Conservation (phyloP, 2,888 invertebrate species). For the Bembecia ichneumoniformis region DNA sequence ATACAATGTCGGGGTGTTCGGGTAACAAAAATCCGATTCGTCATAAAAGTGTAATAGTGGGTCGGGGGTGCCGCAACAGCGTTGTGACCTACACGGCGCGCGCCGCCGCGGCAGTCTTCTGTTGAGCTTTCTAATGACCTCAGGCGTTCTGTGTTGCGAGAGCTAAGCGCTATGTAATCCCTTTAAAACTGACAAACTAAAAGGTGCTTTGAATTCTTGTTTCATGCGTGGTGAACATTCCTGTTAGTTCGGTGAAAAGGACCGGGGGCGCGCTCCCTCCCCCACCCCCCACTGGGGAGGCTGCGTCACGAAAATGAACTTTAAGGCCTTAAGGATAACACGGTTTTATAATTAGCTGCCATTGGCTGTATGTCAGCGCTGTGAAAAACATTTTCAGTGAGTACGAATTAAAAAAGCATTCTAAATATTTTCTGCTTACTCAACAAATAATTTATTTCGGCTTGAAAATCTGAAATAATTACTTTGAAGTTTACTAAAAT, state of each 20-base stretch:
- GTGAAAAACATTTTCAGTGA: slow-evolving; percentile 3
- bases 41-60: slow-evolving; percentile 71
- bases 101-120: slow-evolving; percentile 67
- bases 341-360: slow-evolving; percentile 49
- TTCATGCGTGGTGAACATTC: slow-evolving; percentile 40
- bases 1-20: slow-evolving; percentile 39
- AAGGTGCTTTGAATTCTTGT: slow-evolving; percentile 41
- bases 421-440: too few species aligned
- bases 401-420: slow-evolving; percentile 3
- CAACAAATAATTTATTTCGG: too few species aligned
- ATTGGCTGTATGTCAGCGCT: slow-evolving; percentile 24
- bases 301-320: slow-evolving; percentile 51
- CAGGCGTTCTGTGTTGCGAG: slow-evolving; percentile 60
- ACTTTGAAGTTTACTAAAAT: too few species aligned
- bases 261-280: slow-evolving; percentile 42
- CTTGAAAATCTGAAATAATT: too few species aligned
- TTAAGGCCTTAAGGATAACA: slow-evolving; percentile 47
- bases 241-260: slow-evolving; percentile 20
- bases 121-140: slow-evolving; percentile 69
- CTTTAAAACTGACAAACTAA: slow-evolving; percentile 37
- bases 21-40: slow-evolving; percentile 64
- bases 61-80: slow-evolving; percentile 58
- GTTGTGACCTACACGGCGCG: slow-evolving; percentile 49
- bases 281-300: slow-evolving; percentile 15
- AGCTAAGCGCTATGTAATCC: slow-evolving; percentile 35